Percentiles rank a stretch among this genome's conserved stretches.
Conservation (phyloP, 2,113 vertebrate species). For the Solea solea region DNA sequence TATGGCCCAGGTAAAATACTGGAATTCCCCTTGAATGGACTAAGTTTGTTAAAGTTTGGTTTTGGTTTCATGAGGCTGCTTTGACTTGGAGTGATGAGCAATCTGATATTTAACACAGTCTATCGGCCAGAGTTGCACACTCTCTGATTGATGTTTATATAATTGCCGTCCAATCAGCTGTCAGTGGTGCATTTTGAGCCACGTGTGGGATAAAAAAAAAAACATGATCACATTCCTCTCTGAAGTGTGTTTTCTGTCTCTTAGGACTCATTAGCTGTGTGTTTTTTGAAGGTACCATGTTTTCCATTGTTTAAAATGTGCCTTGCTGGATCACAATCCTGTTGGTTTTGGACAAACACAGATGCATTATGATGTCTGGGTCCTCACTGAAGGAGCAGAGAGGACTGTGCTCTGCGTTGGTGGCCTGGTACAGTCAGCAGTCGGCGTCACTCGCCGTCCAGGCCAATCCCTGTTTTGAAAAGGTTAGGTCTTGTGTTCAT, state of each 20-base stretch:
- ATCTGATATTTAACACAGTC: constrained; percentile 45
- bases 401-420: constrained; percentile 20
- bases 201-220: too few relatives aligned
- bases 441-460: constrained; percentile 38
- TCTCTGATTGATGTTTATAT: constrained; percentile 76
- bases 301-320: constrained; percentile 58
- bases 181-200: too few relatives aligned
- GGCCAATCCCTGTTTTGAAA: constrained; percentile 49
- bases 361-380: constrained; percentile 30
- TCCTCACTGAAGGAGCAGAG: constrained; percentile 42
- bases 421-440: constrained; percentile 46
- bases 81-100: constrained; percentile 52
- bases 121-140: constrained; percentile 56
- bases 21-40: too few relatives aligned
- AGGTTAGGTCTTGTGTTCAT: constrained; percentile 61
- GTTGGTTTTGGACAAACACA: constrained; percentile 30
- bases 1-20: too few relatives aligned
- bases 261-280: constrained; percentile 39
- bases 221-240: constrained; percentile 38
- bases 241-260: constrained; percentile 49
- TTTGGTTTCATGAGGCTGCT: constrained; percentile 1
- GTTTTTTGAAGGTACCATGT: constrained; percentile 52
- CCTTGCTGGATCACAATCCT: constrained; percentile 22
- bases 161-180: constrained; percentile 60
- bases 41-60: too few relatives aligned